Evolutionary conservation across 2,113 vertebrate genomes (phyloP).

Genomic region (Etheostoma cragini): DNA sequence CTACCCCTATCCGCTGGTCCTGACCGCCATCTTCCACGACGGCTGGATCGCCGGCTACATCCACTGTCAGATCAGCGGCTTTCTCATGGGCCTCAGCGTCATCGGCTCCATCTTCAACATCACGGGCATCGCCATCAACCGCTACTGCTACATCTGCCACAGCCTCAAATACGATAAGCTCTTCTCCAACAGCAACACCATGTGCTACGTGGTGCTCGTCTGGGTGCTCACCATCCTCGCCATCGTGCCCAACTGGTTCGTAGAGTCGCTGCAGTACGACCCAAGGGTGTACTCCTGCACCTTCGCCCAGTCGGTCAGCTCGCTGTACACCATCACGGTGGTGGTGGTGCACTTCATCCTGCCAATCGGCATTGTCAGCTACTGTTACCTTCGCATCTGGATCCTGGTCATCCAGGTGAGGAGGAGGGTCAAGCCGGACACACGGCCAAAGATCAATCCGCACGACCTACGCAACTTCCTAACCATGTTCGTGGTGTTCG

Average conservation of each 20-base stretch:
- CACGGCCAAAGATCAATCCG: conserved; percentile 82
- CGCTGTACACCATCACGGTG: conserved; percentile 85
- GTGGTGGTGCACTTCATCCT: conserved; percentile 88
- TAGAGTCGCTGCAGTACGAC: conserved; percentile 88
- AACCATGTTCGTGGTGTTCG: conserved; percentile 89
- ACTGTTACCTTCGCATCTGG: conserved; percentile 90
- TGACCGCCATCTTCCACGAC: conserved; percentile 86
- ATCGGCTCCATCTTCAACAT: conserved; percentile 91
- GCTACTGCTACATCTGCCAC: conserved; percentile 90
- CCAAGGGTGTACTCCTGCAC: conserved; percentile 87
- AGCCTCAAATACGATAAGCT: conserved; percentile 85
- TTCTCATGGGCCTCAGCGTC: conserved; percentile 89
- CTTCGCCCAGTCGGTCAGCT: conserved; percentile 87
- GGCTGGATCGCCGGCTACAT: conserved; percentile 87
- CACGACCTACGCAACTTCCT: conserved; percentile 88
- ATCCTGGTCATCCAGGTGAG: conserved; percentile 85
- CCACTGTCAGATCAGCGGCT: conserved; percentile 89
- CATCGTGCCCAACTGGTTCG: conserved; percentile 86
- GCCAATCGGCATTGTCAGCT: conserved; percentile 86
- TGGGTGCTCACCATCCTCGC: conserved; percentile 86
- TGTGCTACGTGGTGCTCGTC: conserved; percentile 85
- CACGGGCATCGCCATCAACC: conserved; percentile 87
- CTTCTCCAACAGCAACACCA: conserved; percentile 86
- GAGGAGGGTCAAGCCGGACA: conserved; percentile 83
- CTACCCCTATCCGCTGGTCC: conserved; percentile 87